Evolutionary conservation across 1,140 invertebrate species (phyloP).

Genomic region (Oreohelix idahoensis): DNA sequence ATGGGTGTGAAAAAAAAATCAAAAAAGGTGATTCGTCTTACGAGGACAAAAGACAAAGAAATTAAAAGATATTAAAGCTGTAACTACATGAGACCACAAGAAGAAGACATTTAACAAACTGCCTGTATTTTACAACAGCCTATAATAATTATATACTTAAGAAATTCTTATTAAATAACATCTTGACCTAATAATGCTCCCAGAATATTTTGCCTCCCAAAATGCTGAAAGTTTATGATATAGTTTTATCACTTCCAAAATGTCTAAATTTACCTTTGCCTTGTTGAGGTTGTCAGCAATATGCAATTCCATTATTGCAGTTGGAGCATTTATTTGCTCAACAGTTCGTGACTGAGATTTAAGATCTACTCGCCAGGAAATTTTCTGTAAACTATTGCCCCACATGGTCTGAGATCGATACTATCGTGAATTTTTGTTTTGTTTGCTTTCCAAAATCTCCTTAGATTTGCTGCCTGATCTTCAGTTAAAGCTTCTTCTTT

Average conservation of each 20-base stretch:
- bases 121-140: no score
- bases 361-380: conserved; percentile 71
- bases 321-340: conserved; percentile 69
- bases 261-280: conserved; percentile 44
- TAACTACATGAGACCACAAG: no score
- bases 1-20: no score
- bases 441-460: conserved; percentile 71
- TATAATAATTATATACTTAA: no score
- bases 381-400: conserved; percentile 66
- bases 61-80: no score
- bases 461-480: conserved; percentile 64
- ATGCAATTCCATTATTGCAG: conserved; percentile 70
- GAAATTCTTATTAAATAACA: not conserved
- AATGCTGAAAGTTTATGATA: not conserved
- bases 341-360: conserved; percentile 65
- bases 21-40: no score
- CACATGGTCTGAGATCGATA: conserved; percentile 65
- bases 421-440: conserved; percentile 70
- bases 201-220: not conserved
- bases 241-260: not conserved
- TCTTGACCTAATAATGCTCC: not conserved
- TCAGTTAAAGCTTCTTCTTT: conserved; percentile 67
- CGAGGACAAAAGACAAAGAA: no score
- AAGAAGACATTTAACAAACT: no score
- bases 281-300: conserved; percentile 53